These are phyloP conservation scores for Lophius piscatorius DNA, from an alignment of 2,113 vertebrate species.

Conservation along the genomic window DNA sequence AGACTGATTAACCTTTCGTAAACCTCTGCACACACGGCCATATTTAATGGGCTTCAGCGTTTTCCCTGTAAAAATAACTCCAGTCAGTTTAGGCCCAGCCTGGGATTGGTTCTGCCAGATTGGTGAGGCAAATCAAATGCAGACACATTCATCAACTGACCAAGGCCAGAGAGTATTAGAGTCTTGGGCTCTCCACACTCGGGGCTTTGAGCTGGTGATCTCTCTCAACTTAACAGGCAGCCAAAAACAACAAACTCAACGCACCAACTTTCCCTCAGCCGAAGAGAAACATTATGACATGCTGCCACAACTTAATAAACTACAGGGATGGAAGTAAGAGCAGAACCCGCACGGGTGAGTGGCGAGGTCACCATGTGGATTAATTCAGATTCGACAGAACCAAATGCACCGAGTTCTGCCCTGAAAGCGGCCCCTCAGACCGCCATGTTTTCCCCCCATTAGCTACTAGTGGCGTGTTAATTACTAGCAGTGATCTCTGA, in stretches of 20 bases:
- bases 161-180: constrained; percentile 65
- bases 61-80: constrained; percentile 69
- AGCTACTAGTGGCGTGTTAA: constrained; percentile 54
- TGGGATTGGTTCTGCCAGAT: constrained; percentile 68
- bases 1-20: constrained; percentile 63
- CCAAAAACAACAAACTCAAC: constrained; percentile 73
- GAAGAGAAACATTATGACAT: constrained; percentile 72
- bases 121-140: constrained; percentile 73
- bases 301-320: constrained; percentile 74
- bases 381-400: constrained; percentile 46
- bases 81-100: constrained; percentile 56
- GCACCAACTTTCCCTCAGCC: constrained; percentile 73
- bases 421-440: constrained; percentile 54
- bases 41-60: constrained; percentile 23
- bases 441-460: constrained; percentile 36
- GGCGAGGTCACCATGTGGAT: constrained; percentile 61
- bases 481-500: constrained; percentile 51
- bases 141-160: constrained; percentile 70
- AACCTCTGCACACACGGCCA: constrained; percentile 52
- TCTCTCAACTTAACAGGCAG: constrained; percentile 60
- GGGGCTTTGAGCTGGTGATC: constrained; percentile 59
- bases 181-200: constrained; percentile 55
- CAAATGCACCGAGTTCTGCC: constrained; percentile 7
- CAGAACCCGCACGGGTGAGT: constrained; percentile 66
- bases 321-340: constrained; percentile 73